A percentile compares a stretch with the other conserved stretches of the same genome.
Conservation (phyloP, 2,113 vertebrate genomes). For the Thamnophis sirtalis region DNA sequence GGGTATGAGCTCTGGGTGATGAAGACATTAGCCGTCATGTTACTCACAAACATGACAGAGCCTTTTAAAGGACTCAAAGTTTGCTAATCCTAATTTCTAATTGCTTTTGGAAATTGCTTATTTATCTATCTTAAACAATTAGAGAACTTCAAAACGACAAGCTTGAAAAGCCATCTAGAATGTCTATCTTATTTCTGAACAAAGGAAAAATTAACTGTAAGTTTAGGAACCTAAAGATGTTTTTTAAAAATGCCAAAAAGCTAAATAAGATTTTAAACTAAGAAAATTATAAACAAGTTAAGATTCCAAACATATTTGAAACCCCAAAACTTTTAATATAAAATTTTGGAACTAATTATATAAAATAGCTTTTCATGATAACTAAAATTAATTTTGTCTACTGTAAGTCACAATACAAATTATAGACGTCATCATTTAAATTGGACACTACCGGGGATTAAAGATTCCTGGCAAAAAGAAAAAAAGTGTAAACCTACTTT, state of each 20-base stretch:
- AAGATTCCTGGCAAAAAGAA: background rate
- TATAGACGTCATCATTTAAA: background rate
- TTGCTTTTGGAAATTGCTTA: background rate
- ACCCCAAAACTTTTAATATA: background rate
- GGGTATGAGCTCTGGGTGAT: background rate
- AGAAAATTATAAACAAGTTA: background rate
- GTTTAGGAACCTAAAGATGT: background rate
- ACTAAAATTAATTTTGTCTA: background rate
- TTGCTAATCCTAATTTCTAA: background rate
- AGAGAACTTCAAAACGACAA: background rate
- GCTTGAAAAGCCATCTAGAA: background rate
- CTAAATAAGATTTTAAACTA: background rate
- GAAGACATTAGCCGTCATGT: background rate
- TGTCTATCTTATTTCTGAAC: background rate
- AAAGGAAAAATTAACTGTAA: background rate
- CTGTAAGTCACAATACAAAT: background rate
- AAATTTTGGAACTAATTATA: background rate
- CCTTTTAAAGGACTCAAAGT: background rate
- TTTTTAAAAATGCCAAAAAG: background rate
- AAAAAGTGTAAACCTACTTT: background rate
- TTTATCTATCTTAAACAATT: background rate
- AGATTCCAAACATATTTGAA: background rate
- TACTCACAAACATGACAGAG: background rate
- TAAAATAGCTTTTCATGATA: background rate
- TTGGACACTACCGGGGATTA: background rate